Evolutionary conservation across 1,140 invertebrate species (phyloP), one percentile per base, ranked within the genome.

Genomic region (Steinernema khuongi): DNA sequence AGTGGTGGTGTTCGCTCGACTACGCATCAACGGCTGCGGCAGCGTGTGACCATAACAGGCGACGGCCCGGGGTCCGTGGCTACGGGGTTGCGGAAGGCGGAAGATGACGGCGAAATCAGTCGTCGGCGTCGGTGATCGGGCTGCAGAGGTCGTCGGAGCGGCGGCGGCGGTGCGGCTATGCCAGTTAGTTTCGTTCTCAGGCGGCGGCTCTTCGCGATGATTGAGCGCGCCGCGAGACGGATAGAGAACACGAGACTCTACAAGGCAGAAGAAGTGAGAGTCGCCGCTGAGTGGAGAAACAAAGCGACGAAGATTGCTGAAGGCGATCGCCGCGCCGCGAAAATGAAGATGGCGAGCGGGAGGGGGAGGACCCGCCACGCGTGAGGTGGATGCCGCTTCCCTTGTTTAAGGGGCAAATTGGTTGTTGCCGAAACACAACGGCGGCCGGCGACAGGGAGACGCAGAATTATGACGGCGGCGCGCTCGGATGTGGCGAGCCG

Each of bases 371-470:
- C 26, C 50, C 50, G 22, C 50, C 4, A 60, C 50, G 50, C 14
- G 50, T 60, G n/a, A n/a, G n/a, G n/a, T n/a, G n/a, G n/a, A n/a
- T n/a, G n/a, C n/a, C n/a, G n/a, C n/a, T n/a, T n/a, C n/a, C 50
- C 14, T 60, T 60, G 50, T 60, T 60, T 60, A 60, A 60, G 50
- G 14, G 50, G 50, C 26, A 60, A 60, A 60, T 60, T 60, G 50
- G 50, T 22, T 60, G 50, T 60, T 60, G 50, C 50, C 50, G 11
- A 60, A 60, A 60, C 50, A 60, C 50, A 22, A 60, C 50, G 50
- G 22, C 7, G n/a, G n/a, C n/a, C n/a, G n/a, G n/a, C n/a, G n/a
- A 26, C 50, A 22, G 19, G 50, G 50, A 60, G 26, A 60, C 14
- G 50, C 50, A 26, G 14, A 60, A 60, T 60, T 60, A 60, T 60